Base-by-base conservation (phyloP, 2,888 invertebrate genomes). In the Agrotis ipsilon region DNA sequence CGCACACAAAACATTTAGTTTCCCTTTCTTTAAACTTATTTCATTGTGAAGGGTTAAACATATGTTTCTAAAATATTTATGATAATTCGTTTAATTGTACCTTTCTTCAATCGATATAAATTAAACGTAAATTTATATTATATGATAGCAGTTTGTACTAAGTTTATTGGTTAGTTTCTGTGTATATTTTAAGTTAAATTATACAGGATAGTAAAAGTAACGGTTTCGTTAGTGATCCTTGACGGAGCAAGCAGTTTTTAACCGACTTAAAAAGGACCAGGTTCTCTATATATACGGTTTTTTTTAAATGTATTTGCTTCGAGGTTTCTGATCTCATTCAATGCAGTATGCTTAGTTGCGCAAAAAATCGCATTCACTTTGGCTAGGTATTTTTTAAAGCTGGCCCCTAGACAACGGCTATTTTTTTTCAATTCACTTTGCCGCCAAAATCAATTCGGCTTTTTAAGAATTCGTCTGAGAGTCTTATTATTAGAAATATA, bases 61-160 rank as follows among this genome's bases (percentile, higher is more conserved):
- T 62, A 86, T 82, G 86, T 83, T 84, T 72, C 65, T 72, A 66
- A 78, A 82, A 80, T 80, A 80, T 80, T 88, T 85, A 87, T 87
- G 85, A 86, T 90, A 90, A 90, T 88, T 81, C 65, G 69, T 85
- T 86, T 91, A 90, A 91, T 91, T 91, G 82, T 78, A 89, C 77
- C 84, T 87, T 88, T 75, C 54, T 60, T n/a, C 45, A 65, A 83
- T 73, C 64, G 73, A 75, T 73, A 72, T 80, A 72, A 81, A 71
- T 78, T 72, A 67, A 59, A 72, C 19, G n/a, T 46, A 24, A 52
- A 19, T 39, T 39, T 39, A 46, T 73, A 63, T 63, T 39, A 18
- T 51, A 27, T n/a, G n/a, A n/a, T 21, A 21, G 39, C 60, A 7
- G 39, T 60, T 74, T 64, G 3, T n/a, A 57, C 0, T 45, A 19